These are phyloP conservation scores for Thelaira solivaga DNA, from an alignment of 2,888 invertebrate genomes.

Conservation along the genomic window DNA sequence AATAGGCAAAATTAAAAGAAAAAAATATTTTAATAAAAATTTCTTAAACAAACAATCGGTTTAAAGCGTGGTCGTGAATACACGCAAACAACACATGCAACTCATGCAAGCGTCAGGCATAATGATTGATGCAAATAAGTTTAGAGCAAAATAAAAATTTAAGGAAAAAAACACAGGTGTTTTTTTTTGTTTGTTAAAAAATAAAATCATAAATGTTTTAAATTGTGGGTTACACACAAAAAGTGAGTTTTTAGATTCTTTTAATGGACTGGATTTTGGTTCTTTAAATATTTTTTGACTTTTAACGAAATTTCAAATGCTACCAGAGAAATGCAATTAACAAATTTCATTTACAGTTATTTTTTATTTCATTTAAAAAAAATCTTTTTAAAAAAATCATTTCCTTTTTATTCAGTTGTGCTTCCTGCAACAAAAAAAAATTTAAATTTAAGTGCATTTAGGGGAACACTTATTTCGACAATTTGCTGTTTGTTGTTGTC, in stretches of 20 bases:
- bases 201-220: neutral
- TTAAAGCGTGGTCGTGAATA: conserved; percentile 58
- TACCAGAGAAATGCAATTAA: neutral
- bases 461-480: no score
- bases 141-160: conserved; percentile 4
- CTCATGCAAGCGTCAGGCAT: conserved; percentile 57
- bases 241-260: no score
- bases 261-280: no score
- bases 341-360: neutral
- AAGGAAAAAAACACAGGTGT: neutral
- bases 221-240: no score
- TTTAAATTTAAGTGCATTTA: neutral
- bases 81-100: conserved; percentile 37
- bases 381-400: conserved; percentile 26
- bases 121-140: conserved; percentile 59
- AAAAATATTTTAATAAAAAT: conserved; percentile 5
- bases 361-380: neutral
- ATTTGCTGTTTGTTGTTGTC: neutral
- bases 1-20: conserved; percentile 4
- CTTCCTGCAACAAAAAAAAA: conserved; percentile 7
- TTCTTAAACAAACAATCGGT: conserved; percentile 7
- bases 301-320: no score
- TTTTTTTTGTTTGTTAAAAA: conserved; percentile 1
- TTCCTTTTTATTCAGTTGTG: conserved; percentile 30
- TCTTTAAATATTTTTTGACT: no score